Percentiles rank a stretch among this genome's conserved stretches.
Conservation (phyloP, 2,113 vertebrate species). For the Platichthys flesus region DNA sequence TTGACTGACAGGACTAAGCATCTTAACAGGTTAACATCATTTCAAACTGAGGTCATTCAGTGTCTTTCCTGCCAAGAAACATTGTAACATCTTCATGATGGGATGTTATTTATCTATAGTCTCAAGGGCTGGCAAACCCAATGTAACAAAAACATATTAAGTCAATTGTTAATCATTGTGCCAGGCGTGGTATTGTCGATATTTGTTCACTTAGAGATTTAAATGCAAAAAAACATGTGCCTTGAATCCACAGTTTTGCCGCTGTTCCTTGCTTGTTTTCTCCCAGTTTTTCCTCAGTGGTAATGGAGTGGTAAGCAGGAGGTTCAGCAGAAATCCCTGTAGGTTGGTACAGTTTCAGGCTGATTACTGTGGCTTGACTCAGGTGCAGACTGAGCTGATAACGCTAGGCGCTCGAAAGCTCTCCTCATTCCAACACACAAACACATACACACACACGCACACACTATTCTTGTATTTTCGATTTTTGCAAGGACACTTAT, state of each 20-base stretch:
- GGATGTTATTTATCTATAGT: too few relatives aligned
- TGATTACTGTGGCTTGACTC: slow-evolving; percentile 22
- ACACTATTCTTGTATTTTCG: not conserved
- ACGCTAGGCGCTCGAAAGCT: not conserved
- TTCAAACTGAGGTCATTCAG: not conserved
- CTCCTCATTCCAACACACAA: not conserved
- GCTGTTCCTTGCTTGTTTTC: not conserved
- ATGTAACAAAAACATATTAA: too few relatives aligned
- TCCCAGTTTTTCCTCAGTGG: not conserved
- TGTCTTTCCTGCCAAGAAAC: not conserved
- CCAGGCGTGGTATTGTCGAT: too few relatives aligned
- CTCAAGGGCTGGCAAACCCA: too few relatives aligned
- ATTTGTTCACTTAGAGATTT: too few relatives aligned
- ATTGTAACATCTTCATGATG: not conserved
- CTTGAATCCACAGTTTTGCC: slow-evolving; percentile 1
- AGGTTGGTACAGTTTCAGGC: not conserved
- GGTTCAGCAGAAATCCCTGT: not conserved
- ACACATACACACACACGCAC: not conserved
- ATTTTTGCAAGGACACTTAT: not conserved
- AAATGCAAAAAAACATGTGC: not conserved
- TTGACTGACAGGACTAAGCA: slow-evolving; percentile 56
- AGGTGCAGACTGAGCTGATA: slow-evolving; percentile 14
- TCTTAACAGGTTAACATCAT: not conserved
- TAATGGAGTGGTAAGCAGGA: slow-evolving; percentile 18
- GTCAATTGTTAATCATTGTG: too few relatives aligned